Base-by-base conservation (phyloP, 2,113 vertebrate species). In the Hippoglossus stenolepis region DNA sequence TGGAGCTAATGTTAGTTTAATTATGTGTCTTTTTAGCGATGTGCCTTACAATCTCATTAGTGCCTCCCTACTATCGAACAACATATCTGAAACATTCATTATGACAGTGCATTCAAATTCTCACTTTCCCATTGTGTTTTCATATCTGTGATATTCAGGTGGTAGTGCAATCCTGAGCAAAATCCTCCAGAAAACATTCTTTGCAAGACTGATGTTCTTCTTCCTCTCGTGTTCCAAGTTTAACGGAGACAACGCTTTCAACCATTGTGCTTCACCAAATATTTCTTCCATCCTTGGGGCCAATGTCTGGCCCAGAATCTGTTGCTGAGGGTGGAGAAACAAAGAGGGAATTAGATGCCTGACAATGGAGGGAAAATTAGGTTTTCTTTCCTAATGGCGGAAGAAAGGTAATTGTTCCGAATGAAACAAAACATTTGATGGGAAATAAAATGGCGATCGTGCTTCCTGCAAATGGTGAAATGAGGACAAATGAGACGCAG, bases 361-460 rank as follows among this genome's bases (percentile, higher is more conserved):
- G 75, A 84, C 85, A 89, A 77, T 77, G 20, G 68, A 76, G 43
- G 38, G 57, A 56, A 56, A 83, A 88, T 87, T 79, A 68, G 82
- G 66, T 62, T 85, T 80, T 73, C 40, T 51, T 78, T 82, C 14
- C 73, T 80, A 73, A 80, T 87, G 83, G 79, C 2, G 1, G 79
- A 71, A 73, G 51, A 63, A 45, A 73, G 70, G 56, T 84, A 80
- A 86, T 82, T 88, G 80, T 78, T 71, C n/a, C 4, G 3, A 66
- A 84, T 79, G 60, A 73, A 77, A 67, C 43, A 65, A 63, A 80
- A 76, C 78, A 43, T 40, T 49, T 79, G 85, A 85, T 68, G 72
- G 77, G 56, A 73, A 70, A 64, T 59, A 2, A 81, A 83, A 65
- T 70, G 49, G 40, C 18, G 18, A 21, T 77, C 14, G 53, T 58